These are phyloP conservation scores for Micrastur ruficollis DNA, from an alignment of 2,797 vertebrate species.

Conservation along the genomic window DNA sequence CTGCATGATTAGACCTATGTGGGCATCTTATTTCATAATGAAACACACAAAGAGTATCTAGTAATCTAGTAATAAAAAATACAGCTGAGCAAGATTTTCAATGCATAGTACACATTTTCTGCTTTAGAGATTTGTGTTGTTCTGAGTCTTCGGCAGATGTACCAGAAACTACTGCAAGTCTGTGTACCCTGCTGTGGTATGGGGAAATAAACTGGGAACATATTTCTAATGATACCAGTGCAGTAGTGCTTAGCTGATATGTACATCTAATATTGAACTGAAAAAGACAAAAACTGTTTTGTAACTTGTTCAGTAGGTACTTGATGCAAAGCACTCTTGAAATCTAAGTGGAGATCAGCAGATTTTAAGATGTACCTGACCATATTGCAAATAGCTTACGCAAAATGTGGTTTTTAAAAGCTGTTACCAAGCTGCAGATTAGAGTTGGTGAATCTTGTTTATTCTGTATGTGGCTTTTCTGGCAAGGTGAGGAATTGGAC, in stretches of 20 bases:
- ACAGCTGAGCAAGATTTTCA: background rate
- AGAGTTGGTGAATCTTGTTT: background rate
- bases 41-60: background rate
- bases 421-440: background rate
- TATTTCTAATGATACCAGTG: background rate
- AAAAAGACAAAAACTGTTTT: background rate
- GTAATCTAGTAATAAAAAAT: background rate
- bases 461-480: background rate
- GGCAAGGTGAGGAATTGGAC: background rate
- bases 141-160: background rate
- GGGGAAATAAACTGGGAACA: background rate
- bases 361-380: background rate
- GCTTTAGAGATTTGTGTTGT: background rate
- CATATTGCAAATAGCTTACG: background rate
- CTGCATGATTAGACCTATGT: background rate
- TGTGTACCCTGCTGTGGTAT: background rate
- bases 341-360: background rate
- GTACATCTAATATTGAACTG: background rate
- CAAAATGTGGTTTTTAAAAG: background rate
- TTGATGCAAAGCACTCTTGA: background rate
- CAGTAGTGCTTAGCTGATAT: background rate
- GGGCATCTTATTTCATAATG: background rate
- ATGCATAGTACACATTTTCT: background rate
- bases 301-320: background rate
- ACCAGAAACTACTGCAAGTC: background rate